These are phyloP conservation scores for Gallinago nigripennis DNA, from an alignment of 2,797 vertebrate species.

Conservation along the genomic window DNA sequence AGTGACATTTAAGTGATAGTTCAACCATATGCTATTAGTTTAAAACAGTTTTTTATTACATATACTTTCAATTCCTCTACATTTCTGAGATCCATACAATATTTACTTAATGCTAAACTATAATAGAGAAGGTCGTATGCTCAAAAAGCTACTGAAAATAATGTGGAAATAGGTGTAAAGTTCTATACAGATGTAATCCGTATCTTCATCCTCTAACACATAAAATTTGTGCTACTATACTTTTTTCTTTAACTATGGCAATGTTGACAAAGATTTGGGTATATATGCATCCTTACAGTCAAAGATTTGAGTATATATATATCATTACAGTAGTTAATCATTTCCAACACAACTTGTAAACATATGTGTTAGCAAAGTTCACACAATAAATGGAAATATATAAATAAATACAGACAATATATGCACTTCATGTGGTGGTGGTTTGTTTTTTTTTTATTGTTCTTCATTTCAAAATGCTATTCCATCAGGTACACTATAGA, in stretches of 20 bases:
- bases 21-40: background rate
- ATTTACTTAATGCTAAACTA: background rate
- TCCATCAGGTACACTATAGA: background rate
- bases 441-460: accelerated
- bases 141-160: background rate
- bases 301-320: background rate
- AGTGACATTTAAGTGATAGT: background rate
- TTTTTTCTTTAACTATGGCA: background rate
- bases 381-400: background rate
- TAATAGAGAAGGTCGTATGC: background rate
- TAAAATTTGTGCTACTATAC: background rate
- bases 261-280: background rate
- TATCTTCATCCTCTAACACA: background rate
- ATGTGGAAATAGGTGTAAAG: background rate
- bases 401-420: background rate
- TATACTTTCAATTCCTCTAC: background rate
- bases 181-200: background rate
- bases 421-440: accelerated
- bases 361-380: background rate
- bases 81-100: background rate
- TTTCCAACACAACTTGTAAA: background rate
- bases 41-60: background rate
- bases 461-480: background rate
- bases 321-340: background rate
- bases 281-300: background rate